Conservation (phyloP, 2,888 invertebrate genomes). For the Megaustenia siamemsis region DNA sequence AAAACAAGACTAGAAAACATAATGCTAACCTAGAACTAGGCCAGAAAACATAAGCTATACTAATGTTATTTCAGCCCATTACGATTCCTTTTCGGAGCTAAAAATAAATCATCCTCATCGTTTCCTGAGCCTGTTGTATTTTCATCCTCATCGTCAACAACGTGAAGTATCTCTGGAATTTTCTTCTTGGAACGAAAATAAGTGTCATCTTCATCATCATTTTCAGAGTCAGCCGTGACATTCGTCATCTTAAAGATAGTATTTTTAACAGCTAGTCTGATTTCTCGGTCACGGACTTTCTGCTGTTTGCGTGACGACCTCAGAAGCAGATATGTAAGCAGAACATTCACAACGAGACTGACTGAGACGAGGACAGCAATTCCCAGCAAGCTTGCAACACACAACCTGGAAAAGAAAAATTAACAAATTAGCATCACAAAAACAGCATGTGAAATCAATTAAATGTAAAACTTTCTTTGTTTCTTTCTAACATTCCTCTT, state of each 20-base stretch:
- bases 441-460: too few relatives aligned
- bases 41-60: background rate
- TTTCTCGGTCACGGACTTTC: background rate
- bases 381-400: slow-evolving; percentile 32
- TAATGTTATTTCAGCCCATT: background rate
- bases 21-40: too few relatives aligned
- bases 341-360: slow-evolving; percentile 42
- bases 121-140: slow-evolving; percentile 24
- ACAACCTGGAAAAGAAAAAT: slow-evolving; percentile 30
- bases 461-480: too few relatives aligned
- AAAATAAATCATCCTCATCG: slow-evolving; percentile 46
- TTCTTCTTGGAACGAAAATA: background rate
- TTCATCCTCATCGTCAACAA: background rate
- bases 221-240: background rate
- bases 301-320: background rate
- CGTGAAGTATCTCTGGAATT: background rate
- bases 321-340: slow-evolving; percentile 12
- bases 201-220: slow-evolving; percentile 33
- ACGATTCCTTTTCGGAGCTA: slow-evolving; percentile 13
- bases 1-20: too few relatives aligned
- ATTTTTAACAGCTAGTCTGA: slow-evolving; percentile 31
- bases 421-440: background rate
- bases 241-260: background rate
- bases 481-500: too few relatives aligned
- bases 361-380: slow-evolving; percentile 1